Evolutionary conservation across 1,140 invertebrate species (phyloP), one percentile per base, ranked within the genome.

Genomic region (Penaeus indicus): DNA sequence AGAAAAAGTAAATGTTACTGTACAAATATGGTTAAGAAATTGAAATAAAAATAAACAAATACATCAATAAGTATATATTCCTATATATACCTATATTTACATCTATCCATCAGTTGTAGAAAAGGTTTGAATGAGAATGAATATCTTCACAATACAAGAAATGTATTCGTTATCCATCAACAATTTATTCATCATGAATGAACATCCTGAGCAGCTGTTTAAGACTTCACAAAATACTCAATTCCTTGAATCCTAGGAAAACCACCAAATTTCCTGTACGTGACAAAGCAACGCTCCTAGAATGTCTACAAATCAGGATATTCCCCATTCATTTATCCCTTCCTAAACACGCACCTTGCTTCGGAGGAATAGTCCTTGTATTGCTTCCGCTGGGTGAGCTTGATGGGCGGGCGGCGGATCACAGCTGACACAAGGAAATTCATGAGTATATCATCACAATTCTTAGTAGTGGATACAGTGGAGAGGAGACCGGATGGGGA

Each of bases 401-500:
- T 99, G 92, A 99, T 96, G 86, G 98, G 98, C 92, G 98, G 96
- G 92, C 97, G 95, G 91, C 97, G 95, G 78, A 97, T 98, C 91
- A 98, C 95, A 93, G 98, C 97, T 93, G 96, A 97, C 91, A 98
- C 97, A 92, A 99, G 94, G 93, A 98, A 98, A 94, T 99, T 99
- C 95, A 99, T 97, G 90, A 99, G 95, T 93, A 99, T 98, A 93
- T 99, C 98, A 94, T 99, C 97, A 94, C 98, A 99, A 94, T 98
- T 98, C 92, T 96, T 95, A 89, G 96, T 96, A 92, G 97, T 96
- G 91, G 97, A 96, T 87, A 98, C 97, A 83, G 97, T 97, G 92
- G 96, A 96, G 89, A 96, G 95, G 90, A 98, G 94, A 88, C 96
- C 94, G 80, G 96, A 95, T 92, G 96, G 96, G 88, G 97, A 93